phyloP scores from a whole-genome alignment of 2,888 invertebrate species.

The Standfussiana lucernea region DNA sequence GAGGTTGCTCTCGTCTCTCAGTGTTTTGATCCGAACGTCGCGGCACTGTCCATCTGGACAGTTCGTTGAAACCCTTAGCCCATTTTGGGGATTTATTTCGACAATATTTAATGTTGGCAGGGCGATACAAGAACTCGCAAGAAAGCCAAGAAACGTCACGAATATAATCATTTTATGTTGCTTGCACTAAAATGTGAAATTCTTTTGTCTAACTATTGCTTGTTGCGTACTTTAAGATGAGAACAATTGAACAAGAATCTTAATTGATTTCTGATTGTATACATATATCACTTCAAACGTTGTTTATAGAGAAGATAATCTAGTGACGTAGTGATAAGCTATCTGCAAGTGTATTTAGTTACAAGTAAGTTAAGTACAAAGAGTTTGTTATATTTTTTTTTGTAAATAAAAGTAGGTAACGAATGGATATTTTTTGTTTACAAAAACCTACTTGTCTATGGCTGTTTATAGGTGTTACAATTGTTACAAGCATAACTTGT shows the following conservation, averaged over 20 bases:
- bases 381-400: constrained; percentile 14
- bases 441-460: not conserved
- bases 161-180: constrained; percentile 53
- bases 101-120: constrained; percentile 43
- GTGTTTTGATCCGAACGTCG: constrained; percentile 49
- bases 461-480: not conserved
- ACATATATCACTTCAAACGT: constrained; percentile 66
- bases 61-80: constrained; percentile 70
- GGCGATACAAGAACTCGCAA: constrained; percentile 57
- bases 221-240: constrained; percentile 51
- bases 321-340: constrained; percentile 68
- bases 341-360: constrained; percentile 54
- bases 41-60: constrained; percentile 66
- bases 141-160: constrained; percentile 53
- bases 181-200: constrained; percentile 41
- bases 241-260: constrained; percentile 63
- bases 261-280: constrained; percentile 74
- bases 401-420: not conserved
- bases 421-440: not conserved
- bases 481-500: not conserved
- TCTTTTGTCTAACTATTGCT: constrained; percentile 31
- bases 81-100: constrained; percentile 59
- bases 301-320: constrained; percentile 66
- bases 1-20: not conserved
- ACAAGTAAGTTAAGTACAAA: too few relatives aligned